A percentile compares a stretch with the other conserved stretches of the same genome.
Conservation (phyloP, 2,113 vertebrate genomes). For the Grammomys surdaster region DNA sequence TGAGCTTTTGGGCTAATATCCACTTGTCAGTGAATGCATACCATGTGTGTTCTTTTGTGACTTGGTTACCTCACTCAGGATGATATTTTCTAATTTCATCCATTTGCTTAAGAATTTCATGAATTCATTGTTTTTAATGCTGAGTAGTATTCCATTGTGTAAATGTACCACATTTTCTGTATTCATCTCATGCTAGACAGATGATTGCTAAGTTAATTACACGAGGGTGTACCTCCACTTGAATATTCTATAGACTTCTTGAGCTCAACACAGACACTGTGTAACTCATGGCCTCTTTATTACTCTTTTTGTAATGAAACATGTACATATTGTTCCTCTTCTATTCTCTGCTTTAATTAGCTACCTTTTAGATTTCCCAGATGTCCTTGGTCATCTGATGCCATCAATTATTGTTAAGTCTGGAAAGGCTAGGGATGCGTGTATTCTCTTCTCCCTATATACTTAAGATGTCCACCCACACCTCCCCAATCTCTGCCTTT, state of each 20-base stretch:
- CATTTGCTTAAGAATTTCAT: too few relatives aligned
- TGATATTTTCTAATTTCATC: too few relatives aligned
- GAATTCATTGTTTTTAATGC: too few relatives aligned
- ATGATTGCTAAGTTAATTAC: background rate
- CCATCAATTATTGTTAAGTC: background rate
- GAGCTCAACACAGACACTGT: background rate
- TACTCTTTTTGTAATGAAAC: background rate
- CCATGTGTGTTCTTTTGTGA: too few relatives aligned
- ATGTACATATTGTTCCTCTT: background rate
- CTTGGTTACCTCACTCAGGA: too few relatives aligned
- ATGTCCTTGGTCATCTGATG: background rate
- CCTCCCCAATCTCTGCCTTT: background rate
- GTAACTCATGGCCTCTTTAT: background rate
- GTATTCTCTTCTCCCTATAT: background rate
- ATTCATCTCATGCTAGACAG: background rate
- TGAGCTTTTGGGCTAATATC: too few relatives aligned
- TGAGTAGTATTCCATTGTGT: too few relatives aligned
- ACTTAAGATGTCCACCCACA: background rate
- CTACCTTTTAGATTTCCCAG: background rate
- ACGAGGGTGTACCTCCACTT: background rate
- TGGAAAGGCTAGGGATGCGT: rapidly evolving
- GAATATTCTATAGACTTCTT: background rate
- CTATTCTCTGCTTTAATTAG: background rate
- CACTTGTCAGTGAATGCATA: too few relatives aligned
- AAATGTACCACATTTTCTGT: too few relatives aligned